Conservation (phyloP, 2,888 invertebrate species). For the Epirrita christyi region DNA sequence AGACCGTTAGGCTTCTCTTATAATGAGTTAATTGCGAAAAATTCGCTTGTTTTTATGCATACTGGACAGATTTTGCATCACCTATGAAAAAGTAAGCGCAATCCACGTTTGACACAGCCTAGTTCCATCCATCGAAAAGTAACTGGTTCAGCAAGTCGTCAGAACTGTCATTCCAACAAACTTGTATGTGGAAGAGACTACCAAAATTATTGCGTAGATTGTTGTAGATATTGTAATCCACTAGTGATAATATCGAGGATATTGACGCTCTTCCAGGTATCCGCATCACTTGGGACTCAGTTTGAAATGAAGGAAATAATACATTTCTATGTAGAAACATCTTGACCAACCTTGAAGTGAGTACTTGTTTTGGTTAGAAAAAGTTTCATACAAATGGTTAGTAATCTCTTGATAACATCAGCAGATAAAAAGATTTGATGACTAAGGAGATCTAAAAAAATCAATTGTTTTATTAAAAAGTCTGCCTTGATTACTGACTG, state of each 20-base stretch:
- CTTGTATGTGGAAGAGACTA: constrained; percentile 54
- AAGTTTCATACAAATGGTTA: constrained; percentile 12
- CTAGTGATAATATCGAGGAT: constrained; percentile 19
- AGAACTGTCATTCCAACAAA: constrained; percentile 77
- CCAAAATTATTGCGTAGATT: constrained; percentile 41
- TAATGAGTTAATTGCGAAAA: constrained; percentile 40
- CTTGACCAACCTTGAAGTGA: constrained; percentile 84
- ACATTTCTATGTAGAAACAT: constrained; percentile 71
- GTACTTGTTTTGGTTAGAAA: constrained; percentile 54
- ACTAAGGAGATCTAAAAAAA: neutral
- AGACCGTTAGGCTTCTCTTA: constrained; percentile 71
- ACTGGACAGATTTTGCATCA: constrained; percentile 29
- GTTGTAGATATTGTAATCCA: constrained; percentile 6
- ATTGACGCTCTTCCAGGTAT: constrained; percentile 56
- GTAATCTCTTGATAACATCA: neutral
- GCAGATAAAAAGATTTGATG: neutral
- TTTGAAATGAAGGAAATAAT: constrained; percentile 74
- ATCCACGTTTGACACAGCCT: constrained; percentile 38
- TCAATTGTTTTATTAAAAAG: neutral
- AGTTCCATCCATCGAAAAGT: constrained; percentile 63
- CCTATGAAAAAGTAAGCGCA: constrained; percentile 35
- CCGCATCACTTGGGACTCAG: constrained; percentile 49
- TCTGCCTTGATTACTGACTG: neutral
- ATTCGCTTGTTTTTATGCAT: constrained; percentile 38
- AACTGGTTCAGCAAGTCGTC: constrained; percentile 80